Percentiles rank a stretch among this genome's conserved stretches.
Conservation (phyloP, 2,888 invertebrate species). For the Eupsilia transversa region DNA sequence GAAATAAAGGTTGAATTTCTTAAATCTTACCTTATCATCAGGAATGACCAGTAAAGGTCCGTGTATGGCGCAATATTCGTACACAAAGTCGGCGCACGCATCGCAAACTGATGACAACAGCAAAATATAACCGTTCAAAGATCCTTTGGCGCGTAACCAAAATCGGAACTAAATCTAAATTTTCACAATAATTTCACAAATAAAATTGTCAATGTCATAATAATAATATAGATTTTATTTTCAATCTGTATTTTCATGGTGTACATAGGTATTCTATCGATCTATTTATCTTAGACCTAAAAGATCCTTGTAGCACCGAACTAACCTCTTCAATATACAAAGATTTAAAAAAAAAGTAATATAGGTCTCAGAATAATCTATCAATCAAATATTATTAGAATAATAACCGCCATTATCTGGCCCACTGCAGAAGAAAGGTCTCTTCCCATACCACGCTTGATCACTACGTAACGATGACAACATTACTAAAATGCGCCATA, state of each 20-base stretch:
- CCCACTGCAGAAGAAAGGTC: not conserved
- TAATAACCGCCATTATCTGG: not conserved
- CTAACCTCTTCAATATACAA: too few species aligned
- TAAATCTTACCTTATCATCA: constrained; percentile 77
- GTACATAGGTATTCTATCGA: too few species aligned
- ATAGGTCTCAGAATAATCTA: too few species aligned
- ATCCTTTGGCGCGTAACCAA: not conserved
- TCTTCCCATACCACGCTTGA: not conserved
- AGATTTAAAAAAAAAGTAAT: too few species aligned
- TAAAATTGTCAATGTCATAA: too few species aligned
- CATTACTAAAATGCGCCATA: not conserved
- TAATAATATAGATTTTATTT: too few species aligned
- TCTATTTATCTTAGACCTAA: too few species aligned
- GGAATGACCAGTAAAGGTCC: constrained; percentile 78
- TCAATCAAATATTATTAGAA: not conserved
- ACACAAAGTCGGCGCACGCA: constrained; percentile 77
- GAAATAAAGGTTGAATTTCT: too few species aligned
- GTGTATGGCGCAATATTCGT: constrained; percentile 80
- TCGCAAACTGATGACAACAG: constrained; percentile 72
- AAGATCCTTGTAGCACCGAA: not conserved
- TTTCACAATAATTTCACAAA: not conserved
- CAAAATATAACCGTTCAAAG: too few species aligned
- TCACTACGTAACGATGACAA: not conserved
- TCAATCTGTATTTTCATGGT: too few species aligned
- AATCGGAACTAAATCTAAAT: not conserved